phyloP scores from a whole-genome alignment of 35 echinoderm and acorn worm species.

The Stichopus chloronotus region DNA sequence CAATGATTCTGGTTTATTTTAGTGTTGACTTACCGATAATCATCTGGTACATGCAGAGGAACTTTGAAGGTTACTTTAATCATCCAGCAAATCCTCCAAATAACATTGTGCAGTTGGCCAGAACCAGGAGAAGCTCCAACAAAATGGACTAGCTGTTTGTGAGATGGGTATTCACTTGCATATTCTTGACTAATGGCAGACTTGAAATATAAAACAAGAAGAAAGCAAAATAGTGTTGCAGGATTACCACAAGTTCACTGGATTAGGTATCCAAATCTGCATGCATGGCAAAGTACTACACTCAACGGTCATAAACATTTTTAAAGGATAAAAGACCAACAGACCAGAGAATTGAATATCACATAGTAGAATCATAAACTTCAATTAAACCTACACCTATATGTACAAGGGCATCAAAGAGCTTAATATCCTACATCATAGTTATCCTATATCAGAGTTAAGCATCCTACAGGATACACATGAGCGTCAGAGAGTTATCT shows the following conservation, averaged over 20 bases:
- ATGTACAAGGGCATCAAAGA: too few relatives aligned
- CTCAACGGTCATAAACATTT: too few relatives aligned
- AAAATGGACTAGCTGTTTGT: conserved; percentile 70
- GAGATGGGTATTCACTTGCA: neutral
- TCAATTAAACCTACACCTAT: too few relatives aligned
- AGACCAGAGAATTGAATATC: too few relatives aligned
- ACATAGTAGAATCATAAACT: too few relatives aligned
- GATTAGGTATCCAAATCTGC: neutral
- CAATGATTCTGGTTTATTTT: too few relatives aligned
- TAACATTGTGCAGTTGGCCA: conserved; percentile 49
- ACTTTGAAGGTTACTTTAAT: conserved; percentile 76
- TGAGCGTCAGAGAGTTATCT: too few relatives aligned
- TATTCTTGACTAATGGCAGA: neutral
- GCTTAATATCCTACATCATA: too few relatives aligned
- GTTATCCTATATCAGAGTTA: too few relatives aligned
- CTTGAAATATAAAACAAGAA: neutral
- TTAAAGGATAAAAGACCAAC: too few relatives aligned
- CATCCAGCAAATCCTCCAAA: conserved; percentile 74
- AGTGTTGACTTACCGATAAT: conserved; percentile 80
- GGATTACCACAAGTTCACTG: neutral
- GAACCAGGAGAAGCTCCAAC: conserved; percentile 89
- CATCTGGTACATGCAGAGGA: conserved; percentile 71
- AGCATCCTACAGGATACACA: too few relatives aligned
- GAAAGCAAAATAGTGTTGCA: neutral
- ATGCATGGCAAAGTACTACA: neutral